Evolutionary conservation across 2,113 vertebrate species (phyloP).

Genomic region (Climacteris rufus): DNA sequence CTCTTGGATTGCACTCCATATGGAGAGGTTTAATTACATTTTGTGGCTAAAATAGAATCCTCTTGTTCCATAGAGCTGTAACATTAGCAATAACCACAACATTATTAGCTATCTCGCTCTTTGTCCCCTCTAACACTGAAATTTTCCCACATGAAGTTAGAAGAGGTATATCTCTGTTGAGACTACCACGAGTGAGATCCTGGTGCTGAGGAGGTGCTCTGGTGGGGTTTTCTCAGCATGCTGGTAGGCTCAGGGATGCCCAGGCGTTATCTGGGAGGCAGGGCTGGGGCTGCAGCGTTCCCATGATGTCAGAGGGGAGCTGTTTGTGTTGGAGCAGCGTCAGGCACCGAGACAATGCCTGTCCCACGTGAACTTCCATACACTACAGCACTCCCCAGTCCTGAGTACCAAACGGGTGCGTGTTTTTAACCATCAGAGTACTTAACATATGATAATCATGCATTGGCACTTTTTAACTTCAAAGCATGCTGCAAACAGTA

Average conservation of each 20-base stretch:
- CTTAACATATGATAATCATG: slow-evolving; percentile 52
- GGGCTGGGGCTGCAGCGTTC: background rate
- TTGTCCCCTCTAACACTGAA: background rate
- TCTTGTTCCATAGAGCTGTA: background rate
- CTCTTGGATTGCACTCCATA: background rate
- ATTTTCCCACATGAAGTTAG: background rate
- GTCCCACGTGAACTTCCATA: slow-evolving; percentile 45
- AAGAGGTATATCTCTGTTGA: background rate
- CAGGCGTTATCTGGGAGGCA: background rate
- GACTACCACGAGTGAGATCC: accelerated
- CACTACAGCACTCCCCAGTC: background rate
- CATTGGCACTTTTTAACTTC: slow-evolving; percentile 30
- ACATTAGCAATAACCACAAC: background rate
- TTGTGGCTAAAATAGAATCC: background rate
- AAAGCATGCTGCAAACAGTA: background rate
- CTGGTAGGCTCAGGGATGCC: background rate
- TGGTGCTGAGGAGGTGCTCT: accelerated
- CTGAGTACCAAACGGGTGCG: background rate
- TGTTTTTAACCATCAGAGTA: slow-evolving; percentile 47
- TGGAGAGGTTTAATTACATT: background rate
- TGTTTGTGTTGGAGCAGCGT: background rate
- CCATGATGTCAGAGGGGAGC: slow-evolving; percentile 13
- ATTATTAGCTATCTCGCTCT: background rate
- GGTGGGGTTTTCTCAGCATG: background rate
- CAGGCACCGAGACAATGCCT: background rate